A percentile compares a stretch with the other conserved stretches of the same genome.
Conservation (phyloP, 2,113 vertebrate genomes). For the Todiramphus saurophagus region DNA sequence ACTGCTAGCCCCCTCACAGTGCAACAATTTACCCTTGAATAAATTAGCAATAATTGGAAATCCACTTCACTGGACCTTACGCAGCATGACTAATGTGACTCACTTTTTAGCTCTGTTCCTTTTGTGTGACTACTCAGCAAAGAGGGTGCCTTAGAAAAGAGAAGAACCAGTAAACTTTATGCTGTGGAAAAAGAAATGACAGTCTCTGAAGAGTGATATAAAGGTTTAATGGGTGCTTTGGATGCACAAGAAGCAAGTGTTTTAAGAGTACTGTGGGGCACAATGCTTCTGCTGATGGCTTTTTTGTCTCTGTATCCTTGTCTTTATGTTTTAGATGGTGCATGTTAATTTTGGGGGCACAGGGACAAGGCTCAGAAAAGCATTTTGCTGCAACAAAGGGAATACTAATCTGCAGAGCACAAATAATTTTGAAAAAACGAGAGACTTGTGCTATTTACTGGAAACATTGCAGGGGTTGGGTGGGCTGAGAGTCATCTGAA, state of each 20-base stretch:
- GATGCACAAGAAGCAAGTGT: conserved; percentile 30
- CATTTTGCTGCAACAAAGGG: not conserved
- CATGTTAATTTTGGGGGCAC: conserved; percentile 33
- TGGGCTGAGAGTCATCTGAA: not conserved
- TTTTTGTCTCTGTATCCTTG: conserved; percentile 39
- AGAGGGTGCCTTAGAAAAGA: conserved; percentile 51
- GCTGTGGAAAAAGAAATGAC: conserved; percentile 63
- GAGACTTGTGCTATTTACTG: not conserved
- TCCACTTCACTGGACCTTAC: conserved; percentile 66
- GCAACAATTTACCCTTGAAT: conserved; percentile 65
- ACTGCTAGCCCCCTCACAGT: conserved; percentile 40
- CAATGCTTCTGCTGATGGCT: not conserved
- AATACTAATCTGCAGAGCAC: conserved; percentile 1
- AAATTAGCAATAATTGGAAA: conserved; percentile 71
- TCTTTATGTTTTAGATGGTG: conserved; percentile 26
- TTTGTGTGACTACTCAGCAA: conserved; percentile 46
- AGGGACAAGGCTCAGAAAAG: not conserved
- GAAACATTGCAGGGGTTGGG: not conserved
- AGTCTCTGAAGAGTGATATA: conserved; percentile 61
- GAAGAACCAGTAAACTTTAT: conserved; percentile 64
- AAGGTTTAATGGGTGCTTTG: conserved; percentile 52
- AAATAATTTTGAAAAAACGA: conserved; percentile 26
- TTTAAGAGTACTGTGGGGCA: conserved; percentile 30
- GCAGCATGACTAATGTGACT: conserved; percentile 66
- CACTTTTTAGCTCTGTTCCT: conserved; percentile 61